Evolutionary conservation across 2,113 vertebrate species (phyloP), one percentile per base, ranked within the genome.

Genomic region (Brienomyrus longianalis): DNA sequence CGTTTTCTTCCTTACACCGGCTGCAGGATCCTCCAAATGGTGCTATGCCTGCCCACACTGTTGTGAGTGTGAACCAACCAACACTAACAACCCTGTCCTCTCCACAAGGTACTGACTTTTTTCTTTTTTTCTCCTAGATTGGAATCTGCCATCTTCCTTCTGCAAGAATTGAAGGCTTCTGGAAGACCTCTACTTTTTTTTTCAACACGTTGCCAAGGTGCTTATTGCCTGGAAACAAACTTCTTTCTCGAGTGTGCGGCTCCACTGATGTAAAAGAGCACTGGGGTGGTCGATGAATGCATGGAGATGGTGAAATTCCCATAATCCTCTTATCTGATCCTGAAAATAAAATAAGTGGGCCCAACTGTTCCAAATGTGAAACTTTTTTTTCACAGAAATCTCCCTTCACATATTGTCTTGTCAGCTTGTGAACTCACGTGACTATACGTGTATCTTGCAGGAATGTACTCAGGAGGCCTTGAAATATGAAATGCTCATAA

Each of bases 141-240:
- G 83, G 45, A 45, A 84, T 84, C 45, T 84, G 83, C 23, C 83
- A 45, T 84, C 83, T n/a, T 84, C 83, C 39, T 83, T 39, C 77
- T 84, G 23, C 45, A 23, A 84, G 19, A 48, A 84, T 45, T 1
- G 4, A 84, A 84, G 83, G 83, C 45, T 48, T 48, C 83, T 84
- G 19, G 43, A 23, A 48, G 9, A 47, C 8, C 83, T n/a, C 35
- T 19, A 4, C 74, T 27, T 31, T 21, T 83, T 83, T 83, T 21
- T 83, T 45, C 35, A 23, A 17, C 77, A 83, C 2, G 45, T n/a
- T 84, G 83, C 19, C 45, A n/a, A 48, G 83, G 83, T 84, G 39
- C 45, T 47, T n/a, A 84, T 84, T 84, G 83, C 83, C 23, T 48
- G 83, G 83, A 48, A 84, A 84, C 45, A 48, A 48, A 23, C 35